phyloP scores from a whole-genome alignment of 2,888 invertebrate genomes.

The Polydrusus tereticollis region DNA sequence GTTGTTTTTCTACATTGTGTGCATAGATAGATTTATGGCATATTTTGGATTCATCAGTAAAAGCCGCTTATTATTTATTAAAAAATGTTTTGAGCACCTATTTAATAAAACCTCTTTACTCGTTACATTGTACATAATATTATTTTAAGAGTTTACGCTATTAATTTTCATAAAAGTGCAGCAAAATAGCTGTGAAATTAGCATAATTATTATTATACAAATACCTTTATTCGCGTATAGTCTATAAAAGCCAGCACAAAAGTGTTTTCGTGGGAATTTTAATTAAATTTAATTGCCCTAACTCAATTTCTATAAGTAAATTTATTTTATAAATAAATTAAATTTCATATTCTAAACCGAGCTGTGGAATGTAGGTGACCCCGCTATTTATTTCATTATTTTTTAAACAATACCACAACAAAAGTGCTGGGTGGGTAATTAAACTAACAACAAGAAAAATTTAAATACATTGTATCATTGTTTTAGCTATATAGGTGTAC shows the following conservation, averaged over 20 bases:
- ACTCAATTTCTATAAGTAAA: conserved; percentile 9
- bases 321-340: conserved; percentile 15
- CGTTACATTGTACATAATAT: too few species aligned
- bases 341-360: neutral
- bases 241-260: conserved; percentile 10
- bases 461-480: conserved; percentile 4
- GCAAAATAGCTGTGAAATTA: neutral
- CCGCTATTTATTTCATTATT: conserved; percentile 11
- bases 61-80: too few species aligned
- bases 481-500: neutral
- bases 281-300: conserved; percentile 1
- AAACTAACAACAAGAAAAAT: neutral
- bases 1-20: too few species aligned
- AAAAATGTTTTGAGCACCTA: too few species aligned
- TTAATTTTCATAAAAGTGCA: conserved; percentile 18
- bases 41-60: too few species aligned
- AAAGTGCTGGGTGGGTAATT: conserved; percentile 9
- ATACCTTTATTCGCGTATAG: neutral
- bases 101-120: too few species aligned
- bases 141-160: neutral
- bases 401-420: conserved; percentile 10
- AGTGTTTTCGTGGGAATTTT: conserved; percentile 9
- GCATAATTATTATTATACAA: conserved; percentile 14
- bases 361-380: conserved; percentile 12
- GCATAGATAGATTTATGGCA: too few species aligned